A percentile compares a stretch with the other conserved stretches of the same genome.
Conservation (phyloP, 2,888 invertebrate species). For the Tethea ocularis region DNA sequence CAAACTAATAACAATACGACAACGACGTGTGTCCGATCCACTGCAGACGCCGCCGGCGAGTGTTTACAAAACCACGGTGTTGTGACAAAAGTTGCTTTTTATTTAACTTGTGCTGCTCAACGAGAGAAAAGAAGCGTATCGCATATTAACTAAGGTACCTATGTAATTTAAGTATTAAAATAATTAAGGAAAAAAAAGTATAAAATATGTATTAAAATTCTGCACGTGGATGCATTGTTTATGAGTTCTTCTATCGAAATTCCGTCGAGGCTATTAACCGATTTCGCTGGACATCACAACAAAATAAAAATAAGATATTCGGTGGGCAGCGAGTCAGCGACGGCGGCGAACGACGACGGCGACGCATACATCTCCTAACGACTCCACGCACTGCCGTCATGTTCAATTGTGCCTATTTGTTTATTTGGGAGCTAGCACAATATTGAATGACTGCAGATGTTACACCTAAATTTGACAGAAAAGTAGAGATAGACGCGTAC, state of each 20-base stretch:
- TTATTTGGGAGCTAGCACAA: not conserved
- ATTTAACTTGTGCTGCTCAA: constrained; percentile 52
- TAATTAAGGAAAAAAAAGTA: too few species aligned
- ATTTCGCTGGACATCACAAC: constrained; percentile 25
- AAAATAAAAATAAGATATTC: constrained; percentile 34
- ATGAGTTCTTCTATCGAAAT: not conserved
- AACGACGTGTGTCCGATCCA: constrained; percentile 59
- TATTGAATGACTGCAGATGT: not conserved
- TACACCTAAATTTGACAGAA: not conserved
- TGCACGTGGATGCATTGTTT: not conserved
- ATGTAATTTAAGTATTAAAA: not conserved
- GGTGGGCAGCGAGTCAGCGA: constrained; percentile 11
- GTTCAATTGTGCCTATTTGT: constrained; percentile 32
- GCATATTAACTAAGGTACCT: not conserved
- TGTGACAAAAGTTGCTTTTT: constrained; percentile 59
- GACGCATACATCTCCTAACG: constrained; percentile 9
- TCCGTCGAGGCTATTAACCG: constrained; percentile 25
- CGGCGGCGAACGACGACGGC: not conserved
- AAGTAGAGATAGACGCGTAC: not conserved
- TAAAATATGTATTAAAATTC: not conserved
- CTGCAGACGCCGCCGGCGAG: constrained; percentile 38
- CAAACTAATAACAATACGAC: constrained; percentile 59
- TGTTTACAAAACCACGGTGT: constrained; percentile 70
- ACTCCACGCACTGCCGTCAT: constrained; percentile 26
- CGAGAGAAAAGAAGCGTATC: constrained; percentile 20